Base-by-base conservation (phyloP, 2,797 vertebrate species). In the Heterohyrax brucei region DNA sequence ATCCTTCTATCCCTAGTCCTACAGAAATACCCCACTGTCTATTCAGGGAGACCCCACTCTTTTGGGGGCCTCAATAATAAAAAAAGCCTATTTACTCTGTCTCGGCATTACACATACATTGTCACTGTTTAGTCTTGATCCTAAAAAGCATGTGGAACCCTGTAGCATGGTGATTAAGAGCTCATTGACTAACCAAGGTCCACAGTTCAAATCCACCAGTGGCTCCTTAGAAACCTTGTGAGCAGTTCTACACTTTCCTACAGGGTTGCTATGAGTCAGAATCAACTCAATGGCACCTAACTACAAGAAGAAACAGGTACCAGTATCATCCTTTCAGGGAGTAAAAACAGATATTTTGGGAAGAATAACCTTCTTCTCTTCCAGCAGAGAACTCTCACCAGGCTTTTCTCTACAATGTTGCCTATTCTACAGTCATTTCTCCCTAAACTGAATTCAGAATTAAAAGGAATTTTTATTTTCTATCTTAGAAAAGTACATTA, bases 401-500 rank as follows among this genome's bases (percentile, higher is more conserved):
- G 21, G 12, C 24, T 78, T 73, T 24, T 66, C 66, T 95, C 24
- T 26, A 7, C 73, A 46, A 76, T 24, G 46, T 46, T 87, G 30
- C 73, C 66, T 8, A 16, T 77, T 92, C 19, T 80, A 50, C 30
- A 94, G 30, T 59, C 39, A 92, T 77, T 80, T 79, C 68, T 91
- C 30, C 46, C 48, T 39, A 50, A 88, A 33, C 14, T n/a, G 22
- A 79, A 89, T 59, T 19, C 7, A 80, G 64, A 39, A 61, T 76
- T 85, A n/a, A 91, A 79, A 93, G 22, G 12, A 68, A 92, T 77
- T 79, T 70, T 66, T 24, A 81, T 46, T 81, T 95, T 90, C 59
- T 92, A 28, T 53, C 50, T 91, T 48, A 92, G 76, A 56, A 89
- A 92, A 93, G 85, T 84, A 73, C 94, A 94, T n/a, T 19, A 39